Base-by-base conservation (phyloP, 2,113 vertebrate species). In the Tiliqua scincoides region DNA sequence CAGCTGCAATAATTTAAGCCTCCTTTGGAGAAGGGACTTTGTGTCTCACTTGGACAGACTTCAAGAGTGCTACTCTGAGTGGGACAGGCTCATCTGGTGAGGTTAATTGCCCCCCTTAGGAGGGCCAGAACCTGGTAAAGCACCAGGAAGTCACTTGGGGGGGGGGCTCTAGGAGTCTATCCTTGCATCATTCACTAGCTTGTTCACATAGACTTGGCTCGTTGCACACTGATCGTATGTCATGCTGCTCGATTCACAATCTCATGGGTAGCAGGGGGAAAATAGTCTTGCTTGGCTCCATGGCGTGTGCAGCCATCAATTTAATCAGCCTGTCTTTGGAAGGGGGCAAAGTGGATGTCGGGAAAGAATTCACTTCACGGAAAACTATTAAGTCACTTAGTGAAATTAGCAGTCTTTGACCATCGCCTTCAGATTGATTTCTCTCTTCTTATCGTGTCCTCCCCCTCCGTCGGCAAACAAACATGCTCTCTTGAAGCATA, bases 381-480 rank as follows among this genome's bases (percentile, higher is more conserved):
- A 87, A 89, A 88, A 82, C 90, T 88, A 88, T 90, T 90, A 92
- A 91, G 87, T 78, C 85, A 85, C 84, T 89, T 88, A 32, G 86
- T 72, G 89, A 82, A 54, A 78, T 87, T 91, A 90, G 80, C 87
- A 85, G 85, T 62, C 89, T 77, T 90, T 91, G 83, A 88, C 91
- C 92, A 59, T 37, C 14, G 67, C 84, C 57, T 89, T 89, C 67
- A 91, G 79, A 82, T 25, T 17, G 71, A 71, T 82, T 78, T 83
- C 85, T 85, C 78, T 79, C 73, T 89, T 61, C 52, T 88, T 79
- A 91, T 78, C 84, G 79, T 86, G 65, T 90, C 91, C 90, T 89
- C 94, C 90, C 84, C 54, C 93, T 93, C 88, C 71, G 59, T 70
- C 84, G 43, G 89, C 72, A 93, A 91, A 87, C 91, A 95, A 92